phyloP scores from a whole-genome alignment of 2,113 vertebrate genomes.

The Zapus hudsonius region DNA sequence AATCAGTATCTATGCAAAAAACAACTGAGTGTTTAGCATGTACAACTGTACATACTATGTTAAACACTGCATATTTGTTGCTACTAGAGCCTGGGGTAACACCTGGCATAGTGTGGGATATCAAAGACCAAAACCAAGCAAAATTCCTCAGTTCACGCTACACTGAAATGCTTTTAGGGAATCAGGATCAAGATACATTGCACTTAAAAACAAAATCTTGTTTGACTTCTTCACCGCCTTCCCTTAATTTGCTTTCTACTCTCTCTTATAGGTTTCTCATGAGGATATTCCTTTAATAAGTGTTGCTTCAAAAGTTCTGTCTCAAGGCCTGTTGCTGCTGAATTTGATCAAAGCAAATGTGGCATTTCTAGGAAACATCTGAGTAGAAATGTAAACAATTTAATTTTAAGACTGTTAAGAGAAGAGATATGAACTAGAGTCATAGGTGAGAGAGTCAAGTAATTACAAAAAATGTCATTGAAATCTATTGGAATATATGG shows the following conservation, averaged over 20 bases:
- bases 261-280: neutral
- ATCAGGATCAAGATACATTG: neutral
- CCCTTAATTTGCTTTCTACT: too few species aligned
- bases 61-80: neutral
- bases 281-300: neutral
- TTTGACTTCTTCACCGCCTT: neutral
- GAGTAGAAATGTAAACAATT: neutral
- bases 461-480: neutral
- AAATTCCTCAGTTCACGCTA: neutral
- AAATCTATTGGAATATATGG: neutral
- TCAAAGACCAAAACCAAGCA: neutral
- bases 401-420: neutral
- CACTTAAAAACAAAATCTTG: neutral
- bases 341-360: neutral
- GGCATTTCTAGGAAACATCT: neutral
- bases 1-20: neutral
- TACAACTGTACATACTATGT: neutral
- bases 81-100: neutral
- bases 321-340: neutral
- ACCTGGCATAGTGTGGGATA: neutral
- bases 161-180: neutral
- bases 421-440: neutral
- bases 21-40: neutral
- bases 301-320: neutral
- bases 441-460: neutral